Evolutionary conservation across 2,797 vertebrate species (phyloP), one percentile per base, ranked within the genome.

Genomic region (Protonibea diacanthus): DNA sequence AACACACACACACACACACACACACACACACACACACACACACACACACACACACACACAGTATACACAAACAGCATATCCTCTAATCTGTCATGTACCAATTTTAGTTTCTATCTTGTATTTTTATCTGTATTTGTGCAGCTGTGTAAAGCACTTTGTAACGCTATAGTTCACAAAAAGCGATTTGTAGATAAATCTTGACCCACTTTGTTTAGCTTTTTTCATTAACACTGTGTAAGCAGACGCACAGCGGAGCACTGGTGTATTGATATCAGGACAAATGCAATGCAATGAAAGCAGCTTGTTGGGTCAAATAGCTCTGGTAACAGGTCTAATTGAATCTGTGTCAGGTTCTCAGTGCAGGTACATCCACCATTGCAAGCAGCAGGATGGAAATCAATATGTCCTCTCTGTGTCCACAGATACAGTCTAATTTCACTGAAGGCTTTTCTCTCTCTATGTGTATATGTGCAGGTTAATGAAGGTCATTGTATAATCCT

Each of bases 301-400:
- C 75, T 84, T 78, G 83, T 87, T 88, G 85, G 88, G 89, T 87
- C 85, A 88, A 91, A 93, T 77, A 81, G 86, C 88, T 88, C 85
- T 79, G 89, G 77, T 86, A 86, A 92, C 90, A 84, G 83, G 74
- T 88, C 84, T 91, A 88, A 91, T 86, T 86, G 80, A 86, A 92
- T 92, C 88, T 77, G 84, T 84, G 88, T 88, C 89, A 84, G 80
- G 78, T 88, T 88, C 84, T 86, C 81, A 42, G 74, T 64, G 78
- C 86, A 83, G 85, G 71, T 81, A 80, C 87, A 88, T 89, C 75
- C 68, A 85, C 89, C 69, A 77, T 47, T 59, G 88, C 51, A 74
- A 78, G 80, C 84, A 77, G 83, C 74, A 81, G 74, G 72, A 70
- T 53, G 57, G 83, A 85, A 91, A 92, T 94, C 89, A 84, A 94